Conservation (phyloP, 2,113 vertebrate species). For the Fregetta grallaria region DNA sequence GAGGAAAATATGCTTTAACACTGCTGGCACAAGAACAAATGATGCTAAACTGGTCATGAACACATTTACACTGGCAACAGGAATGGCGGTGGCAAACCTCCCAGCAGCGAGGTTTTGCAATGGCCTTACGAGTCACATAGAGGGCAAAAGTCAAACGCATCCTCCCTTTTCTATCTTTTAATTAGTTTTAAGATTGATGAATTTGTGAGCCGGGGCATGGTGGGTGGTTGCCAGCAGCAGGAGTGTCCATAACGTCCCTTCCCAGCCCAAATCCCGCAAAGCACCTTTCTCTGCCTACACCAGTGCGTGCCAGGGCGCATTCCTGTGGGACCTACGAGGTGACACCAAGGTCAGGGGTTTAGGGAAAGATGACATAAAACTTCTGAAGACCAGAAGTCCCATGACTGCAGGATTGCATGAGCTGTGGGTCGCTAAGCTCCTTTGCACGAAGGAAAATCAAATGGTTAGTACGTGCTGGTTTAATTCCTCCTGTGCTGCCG, state of each 20-base stretch:
- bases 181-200: not conserved
- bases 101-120: not conserved
- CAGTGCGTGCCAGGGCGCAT: fast-evolving
- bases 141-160: not conserved
- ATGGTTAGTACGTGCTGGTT: not conserved
- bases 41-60: not conserved
- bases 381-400: fast-evolving
- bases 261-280: not conserved
- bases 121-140: fast-evolving
- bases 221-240: not conserved
- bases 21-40: not conserved
- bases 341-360: fast-evolving
- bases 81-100: not conserved
- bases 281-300: not conserved
- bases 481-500: not conserved
- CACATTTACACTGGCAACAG: not conserved
- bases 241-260: not conserved
- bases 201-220: not conserved
- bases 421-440: not conserved
- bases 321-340: fast-evolving
- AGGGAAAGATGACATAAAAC: not conserved
- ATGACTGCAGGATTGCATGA: fast-evolving
- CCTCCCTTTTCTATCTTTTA: not conserved
- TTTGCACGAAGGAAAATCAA: not conserved
- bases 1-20: not conserved